Conservation (phyloP, 2,113 vertebrate species). For the Calidris pygmaea region DNA sequence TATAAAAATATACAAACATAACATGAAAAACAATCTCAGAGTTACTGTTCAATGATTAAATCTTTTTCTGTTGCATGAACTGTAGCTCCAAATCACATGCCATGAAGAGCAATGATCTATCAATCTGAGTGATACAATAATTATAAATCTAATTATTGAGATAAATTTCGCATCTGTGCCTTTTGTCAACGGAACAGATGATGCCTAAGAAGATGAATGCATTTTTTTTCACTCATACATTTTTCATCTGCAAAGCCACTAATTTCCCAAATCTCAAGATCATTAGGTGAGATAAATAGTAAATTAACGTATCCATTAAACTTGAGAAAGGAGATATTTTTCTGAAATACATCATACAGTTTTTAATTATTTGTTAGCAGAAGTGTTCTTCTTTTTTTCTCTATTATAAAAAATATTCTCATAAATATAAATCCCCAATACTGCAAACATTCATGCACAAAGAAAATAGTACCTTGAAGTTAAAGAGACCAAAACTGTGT, state of each 20-base stretch:
- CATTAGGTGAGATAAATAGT: slow-evolving; percentile 36
- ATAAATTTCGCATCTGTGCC: slow-evolving; percentile 72
- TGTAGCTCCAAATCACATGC: slow-evolving; percentile 43
- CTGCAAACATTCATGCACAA: neutral
- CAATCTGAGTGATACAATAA: slow-evolving; percentile 69
- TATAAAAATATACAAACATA: neutral
- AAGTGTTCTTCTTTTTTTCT: neutral
- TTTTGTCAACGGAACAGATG: slow-evolving; percentile 63
- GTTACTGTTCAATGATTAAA: slow-evolving; percentile 5
- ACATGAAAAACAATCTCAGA: slow-evolving; percentile 15
- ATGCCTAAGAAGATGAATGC: slow-evolving; percentile 54
- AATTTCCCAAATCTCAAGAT: slow-evolving; percentile 28
- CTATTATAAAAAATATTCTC: neutral
- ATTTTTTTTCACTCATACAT: slow-evolving; percentile 38
- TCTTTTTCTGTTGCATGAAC: slow-evolving; percentile 33
- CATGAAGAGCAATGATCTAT: slow-evolving; percentile 47
- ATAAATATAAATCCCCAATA: neutral
- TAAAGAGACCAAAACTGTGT: neutral
- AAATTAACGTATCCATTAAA: neutral
- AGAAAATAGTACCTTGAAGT: neutral
- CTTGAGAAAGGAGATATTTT: neutral
- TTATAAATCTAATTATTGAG: slow-evolving; percentile 78
- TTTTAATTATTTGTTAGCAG: neutral
- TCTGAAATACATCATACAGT: neutral
- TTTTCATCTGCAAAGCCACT: slow-evolving; percentile 58